Conservation (phyloP, 1,140 invertebrate species). For the Drosophila gunungcola region DNA sequence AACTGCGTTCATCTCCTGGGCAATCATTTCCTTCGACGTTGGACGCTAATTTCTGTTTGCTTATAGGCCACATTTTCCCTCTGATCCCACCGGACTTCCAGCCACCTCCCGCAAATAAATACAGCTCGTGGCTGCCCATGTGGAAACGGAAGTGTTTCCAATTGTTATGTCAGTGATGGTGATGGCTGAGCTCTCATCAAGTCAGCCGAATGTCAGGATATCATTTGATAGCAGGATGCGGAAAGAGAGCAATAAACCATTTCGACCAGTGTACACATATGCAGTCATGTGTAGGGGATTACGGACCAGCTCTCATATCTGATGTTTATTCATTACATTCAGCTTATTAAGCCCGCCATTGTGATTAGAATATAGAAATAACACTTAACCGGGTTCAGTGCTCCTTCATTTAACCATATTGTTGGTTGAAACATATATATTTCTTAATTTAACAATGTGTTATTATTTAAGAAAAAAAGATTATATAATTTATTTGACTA, state of each 20-base stretch:
- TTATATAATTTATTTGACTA: too few species aligned
- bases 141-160: constrained; percentile 49
- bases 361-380: constrained; percentile 24
- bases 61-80: constrained; percentile 22
- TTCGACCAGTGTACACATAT: constrained; percentile 14
- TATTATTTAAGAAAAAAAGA: too few species aligned
- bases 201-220: constrained; percentile 30
- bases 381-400: too few species aligned
- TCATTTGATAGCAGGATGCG: neutral
- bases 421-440: neutral
- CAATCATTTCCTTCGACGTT: constrained; percentile 42
- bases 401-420: too few species aligned
- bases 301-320: constrained; percentile 17
- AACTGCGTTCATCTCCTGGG: constrained; percentile 32
- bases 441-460: too few species aligned
- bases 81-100: constrained; percentile 8
- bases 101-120: constrained; percentile 14
- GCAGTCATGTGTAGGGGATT: constrained; percentile 38
- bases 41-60: constrained; percentile 51
- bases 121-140: constrained; percentile 29
- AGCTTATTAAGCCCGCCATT: constrained; percentile 30
- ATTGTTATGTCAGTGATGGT: constrained; percentile 57
- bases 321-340: constrained; percentile 54
- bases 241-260: constrained; percentile 5
- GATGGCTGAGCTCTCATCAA: constrained; percentile 56